phyloP scores from a whole-genome alignment of 2,113 vertebrate species.

The Athene cunicularia region DNA sequence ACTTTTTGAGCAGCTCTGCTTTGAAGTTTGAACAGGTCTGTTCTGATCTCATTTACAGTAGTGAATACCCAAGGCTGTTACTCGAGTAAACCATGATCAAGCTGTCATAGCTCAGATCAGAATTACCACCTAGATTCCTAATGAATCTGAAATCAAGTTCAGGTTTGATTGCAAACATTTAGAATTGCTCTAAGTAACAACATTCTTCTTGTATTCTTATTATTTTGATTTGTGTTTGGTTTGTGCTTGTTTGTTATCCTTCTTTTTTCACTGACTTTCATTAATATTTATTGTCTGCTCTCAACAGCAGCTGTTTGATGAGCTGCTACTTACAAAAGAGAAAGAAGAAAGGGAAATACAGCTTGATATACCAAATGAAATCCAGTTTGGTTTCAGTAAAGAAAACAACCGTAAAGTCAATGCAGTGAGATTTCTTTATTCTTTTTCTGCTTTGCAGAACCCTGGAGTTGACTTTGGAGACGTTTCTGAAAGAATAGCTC shows the following conservation, averaged over 20 bases:
- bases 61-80: neutral
- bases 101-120: neutral
- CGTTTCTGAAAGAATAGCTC: constrained; percentile 89
- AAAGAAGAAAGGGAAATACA: neutral
- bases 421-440: neutral
- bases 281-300: constrained; percentile 49
- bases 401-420: neutral
- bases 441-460: constrained; percentile 77
- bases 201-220: neutral
- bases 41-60: neutral
- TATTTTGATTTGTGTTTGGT: neutral
- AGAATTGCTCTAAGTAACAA: neutral
- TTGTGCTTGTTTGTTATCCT: neutral
- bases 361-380: neutral
- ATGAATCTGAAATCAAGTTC: neutral
- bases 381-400: neutral
- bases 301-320: constrained; percentile 10
- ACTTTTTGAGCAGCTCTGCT: neutral
- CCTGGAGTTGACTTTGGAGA: constrained; percentile 97
- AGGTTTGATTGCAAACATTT: constrained; percentile 37
- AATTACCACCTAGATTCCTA: neutral
- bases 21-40: constrained; percentile 10
- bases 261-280: neutral
- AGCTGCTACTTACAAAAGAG: neutral
- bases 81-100: neutral